Evolutionary conservation across 2,888 invertebrate genomes (phyloP).

Genomic region (Aethes cnicana): DNA sequence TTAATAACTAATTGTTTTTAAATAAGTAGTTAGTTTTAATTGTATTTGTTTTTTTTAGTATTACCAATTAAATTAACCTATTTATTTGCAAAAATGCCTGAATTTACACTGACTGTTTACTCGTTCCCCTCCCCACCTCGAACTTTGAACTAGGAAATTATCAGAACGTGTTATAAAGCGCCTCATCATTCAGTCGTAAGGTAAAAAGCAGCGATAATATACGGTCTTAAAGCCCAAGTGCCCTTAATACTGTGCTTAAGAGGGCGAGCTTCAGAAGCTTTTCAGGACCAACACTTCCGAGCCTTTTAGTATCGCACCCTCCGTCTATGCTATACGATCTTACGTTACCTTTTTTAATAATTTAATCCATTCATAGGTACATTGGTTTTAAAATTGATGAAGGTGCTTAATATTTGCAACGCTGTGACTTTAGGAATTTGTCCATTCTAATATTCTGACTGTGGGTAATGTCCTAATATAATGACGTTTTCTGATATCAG

Average conservation of each 20-base stretch:
- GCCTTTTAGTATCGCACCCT: conserved; percentile 80
- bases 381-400: background rate
- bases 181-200: conserved; percentile 36
- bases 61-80: no score
- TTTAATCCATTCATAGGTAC: conserved; percentile 47
- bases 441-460: no score
- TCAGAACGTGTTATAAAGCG: conserved; percentile 22
- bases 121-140: background rate
- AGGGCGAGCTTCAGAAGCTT: conserved; percentile 76
- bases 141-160: conserved; percentile 25
- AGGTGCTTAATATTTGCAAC: no score
- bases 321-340: conserved; percentile 58
- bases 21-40: no score
- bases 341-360: conserved; percentile 67
- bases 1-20: no score
- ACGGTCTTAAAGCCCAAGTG: conserved; percentile 73
- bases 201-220: conserved; percentile 68
- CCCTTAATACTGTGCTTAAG: conserved; percentile 81
- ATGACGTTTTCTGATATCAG: no score
- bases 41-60: no score
- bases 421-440: no score
- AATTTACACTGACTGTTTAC: conserved; percentile 5
- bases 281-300: conserved; percentile 78
- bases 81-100: no score
- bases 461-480: no score